These are phyloP conservation scores for Amiota communis DNA, from an alignment of 2,888 invertebrate genomes.

Conservation along the genomic window DNA sequence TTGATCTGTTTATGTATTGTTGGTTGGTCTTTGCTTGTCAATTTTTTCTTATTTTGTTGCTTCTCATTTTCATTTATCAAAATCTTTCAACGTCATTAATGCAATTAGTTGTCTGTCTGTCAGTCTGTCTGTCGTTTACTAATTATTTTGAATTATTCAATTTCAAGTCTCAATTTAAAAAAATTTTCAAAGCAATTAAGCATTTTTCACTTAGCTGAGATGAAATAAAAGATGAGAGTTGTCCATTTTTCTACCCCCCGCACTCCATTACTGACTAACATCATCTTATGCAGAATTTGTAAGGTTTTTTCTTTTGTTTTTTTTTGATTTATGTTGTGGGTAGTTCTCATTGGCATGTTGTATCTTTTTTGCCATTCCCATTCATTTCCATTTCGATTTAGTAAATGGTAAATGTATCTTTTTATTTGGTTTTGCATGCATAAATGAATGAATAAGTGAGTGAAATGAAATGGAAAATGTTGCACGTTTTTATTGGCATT, in stretches of 20 bases:
- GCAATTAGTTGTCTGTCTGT: slow-evolving; percentile 53
- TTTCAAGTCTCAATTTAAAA: slow-evolving; percentile 71
- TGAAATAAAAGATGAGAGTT: background rate
- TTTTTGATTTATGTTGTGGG: slow-evolving; percentile 28
- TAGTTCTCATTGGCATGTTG: slow-evolving; percentile 3
- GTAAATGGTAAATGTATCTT: background rate
- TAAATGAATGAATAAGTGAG: background rate
- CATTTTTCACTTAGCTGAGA: slow-evolving; percentile 7
- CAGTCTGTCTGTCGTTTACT: slow-evolving; percentile 43
- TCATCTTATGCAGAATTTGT: background rate
- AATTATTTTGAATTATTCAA: slow-evolving; percentile 73
- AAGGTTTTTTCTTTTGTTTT: background rate
- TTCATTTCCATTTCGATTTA: too few relatives aligned
- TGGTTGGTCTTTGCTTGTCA: background rate
- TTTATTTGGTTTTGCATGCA: background rate
- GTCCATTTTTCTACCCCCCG: too few relatives aligned
- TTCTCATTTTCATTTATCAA: slow-evolving; percentile 57
- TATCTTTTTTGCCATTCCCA: background rate
- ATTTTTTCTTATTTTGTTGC: too few relatives aligned
- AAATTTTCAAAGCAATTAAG: slow-evolving; percentile 59
- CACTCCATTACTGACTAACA: background rate
- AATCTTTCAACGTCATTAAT: slow-evolving; percentile 55
- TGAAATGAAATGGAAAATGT: slow-evolving; percentile 6
- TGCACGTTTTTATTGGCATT: slow-evolving; percentile 17
- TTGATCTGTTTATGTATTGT: too few relatives aligned